phyloP scores from a whole-genome alignment of 2,888 invertebrate genomes.

The Calameuta pallipes region DNA sequence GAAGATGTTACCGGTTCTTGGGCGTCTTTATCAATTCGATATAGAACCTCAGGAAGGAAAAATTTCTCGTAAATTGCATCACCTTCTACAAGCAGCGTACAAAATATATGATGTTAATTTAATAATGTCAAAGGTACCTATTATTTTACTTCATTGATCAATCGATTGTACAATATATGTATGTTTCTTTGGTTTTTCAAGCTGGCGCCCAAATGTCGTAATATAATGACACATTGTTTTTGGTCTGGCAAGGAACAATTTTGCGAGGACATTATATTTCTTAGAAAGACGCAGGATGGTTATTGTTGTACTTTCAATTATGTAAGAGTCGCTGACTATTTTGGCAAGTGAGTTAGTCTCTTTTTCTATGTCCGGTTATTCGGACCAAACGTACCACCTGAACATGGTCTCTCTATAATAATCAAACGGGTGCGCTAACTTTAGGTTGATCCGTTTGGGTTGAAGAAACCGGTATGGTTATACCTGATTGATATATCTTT shows the following conservation, averaged over 20 bases:
- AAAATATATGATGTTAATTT: constrained; percentile 28
- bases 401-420: no score
- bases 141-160: neutral
- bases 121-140: constrained; percentile 19
- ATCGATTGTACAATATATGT: neutral
- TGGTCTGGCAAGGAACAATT: constrained; percentile 67
- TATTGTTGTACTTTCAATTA: constrained; percentile 74
- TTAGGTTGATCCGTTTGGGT: no score
- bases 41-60: constrained; percentile 20
- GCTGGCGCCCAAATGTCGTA: constrained; percentile 69
- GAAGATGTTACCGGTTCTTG: constrained; percentile 46
- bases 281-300: constrained; percentile 72
- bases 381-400: no score
- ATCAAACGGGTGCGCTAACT: no score
- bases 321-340: constrained; percentile 65
- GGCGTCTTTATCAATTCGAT: constrained; percentile 49
- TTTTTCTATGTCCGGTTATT: neutral
- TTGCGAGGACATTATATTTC: constrained; percentile 69
- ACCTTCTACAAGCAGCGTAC: constrained; percentile 30
- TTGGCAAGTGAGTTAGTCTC: constrained; percentile 56
- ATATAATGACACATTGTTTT: constrained; percentile 67
- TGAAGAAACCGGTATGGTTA: no score
- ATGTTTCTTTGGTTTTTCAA: constrained; percentile 34
- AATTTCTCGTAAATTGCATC: constrained; percentile 27
- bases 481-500: no score